Base-by-base conservation (phyloP, 2,888 invertebrate species). In the Napeogenes sylphis region DNA sequence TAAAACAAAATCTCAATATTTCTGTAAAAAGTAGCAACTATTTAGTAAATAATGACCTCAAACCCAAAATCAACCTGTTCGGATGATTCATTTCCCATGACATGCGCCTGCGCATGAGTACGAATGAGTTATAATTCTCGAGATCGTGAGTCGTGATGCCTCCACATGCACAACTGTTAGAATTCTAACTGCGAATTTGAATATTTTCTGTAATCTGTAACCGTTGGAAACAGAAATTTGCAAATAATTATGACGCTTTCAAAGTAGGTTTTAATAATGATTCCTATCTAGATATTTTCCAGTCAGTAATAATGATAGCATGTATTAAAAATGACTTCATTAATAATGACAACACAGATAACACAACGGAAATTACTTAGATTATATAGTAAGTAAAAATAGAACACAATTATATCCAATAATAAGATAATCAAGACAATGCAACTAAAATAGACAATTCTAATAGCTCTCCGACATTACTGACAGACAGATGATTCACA, bases 131-230 rank as follows among this genome's bases (percentile, higher is more conserved):
- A 66, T 69, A 71, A 74, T 73, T 73, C 71, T 68, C 67, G 58
- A 60, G 73, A 69, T 75, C 74, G 73, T 74, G 74, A 70, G 67
- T 71, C 73, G 73, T 75, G 75, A 73, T 72, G 63, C 64, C 59
- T 61, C 62, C 68, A 69, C 72, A 71, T 70, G 70, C 68, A 67
- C 65, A 70, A 72, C 73, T 70, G 70, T 69, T 71, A 69, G 56
- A 61, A 66, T 66, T 67, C 68, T 64, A 62, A 67, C 62, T 60
- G 63, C 61, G 57, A 55, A 58, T 66, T 68, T 66, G 64, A 63
- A 64, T 64, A 66, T 68, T 66, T 66, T 63, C 68, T 67, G 65
- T 67, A 65, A 67, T 62, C 66, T 58, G 45, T 57, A 60, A 63
- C 54, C 60, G 58, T 62, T 55, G 65, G 61, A 67, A 61, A 58